Percentiles rank a stretch among this genome's conserved stretches.
phyloP scores from a whole-genome alignment of 2,888 invertebrate species.

The Drosophila flavopinicola region DNA sequence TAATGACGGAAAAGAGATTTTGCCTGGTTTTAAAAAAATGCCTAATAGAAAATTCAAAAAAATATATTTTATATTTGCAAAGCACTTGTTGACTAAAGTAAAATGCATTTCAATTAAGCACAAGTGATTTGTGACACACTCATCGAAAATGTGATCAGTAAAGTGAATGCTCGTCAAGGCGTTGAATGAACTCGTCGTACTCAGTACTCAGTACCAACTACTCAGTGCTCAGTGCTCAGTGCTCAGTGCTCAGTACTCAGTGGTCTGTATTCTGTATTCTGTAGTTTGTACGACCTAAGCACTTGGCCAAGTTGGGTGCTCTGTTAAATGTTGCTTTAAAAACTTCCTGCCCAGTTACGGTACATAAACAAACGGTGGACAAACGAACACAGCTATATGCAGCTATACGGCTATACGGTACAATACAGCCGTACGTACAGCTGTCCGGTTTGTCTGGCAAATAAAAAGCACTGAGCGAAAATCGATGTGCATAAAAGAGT shows the following conservation, averaged over 20 bases:
- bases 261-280: not conserved
- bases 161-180: not conserved
- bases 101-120: too few relatives aligned
- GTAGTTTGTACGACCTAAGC: conserved; percentile 10
- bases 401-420: not conserved
- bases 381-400: conserved; percentile 44
- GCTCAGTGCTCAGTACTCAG: not conserved
- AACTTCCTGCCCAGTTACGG: conserved; percentile 69
- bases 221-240: not conserved
- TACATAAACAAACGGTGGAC: conserved; percentile 72
- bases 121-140: not conserved
- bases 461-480: conserved; percentile 80
- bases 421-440: conserved; percentile 12
- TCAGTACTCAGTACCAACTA: not conserved
- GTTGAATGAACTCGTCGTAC: not conserved
- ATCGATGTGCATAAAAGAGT: conserved; percentile 79
- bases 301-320: conserved; percentile 43
- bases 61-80: too few relatives aligned
- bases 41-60: too few relatives aligned
- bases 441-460: conserved; percentile 55
- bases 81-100: too few relatives aligned
- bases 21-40: too few relatives aligned
- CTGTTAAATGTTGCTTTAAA: conserved; percentile 71
- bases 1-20: too few relatives aligned
- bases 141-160: not conserved